Base-by-base conservation (phyloP, 2,888 invertebrate genomes). In the Eupithecia abbreviata region DNA sequence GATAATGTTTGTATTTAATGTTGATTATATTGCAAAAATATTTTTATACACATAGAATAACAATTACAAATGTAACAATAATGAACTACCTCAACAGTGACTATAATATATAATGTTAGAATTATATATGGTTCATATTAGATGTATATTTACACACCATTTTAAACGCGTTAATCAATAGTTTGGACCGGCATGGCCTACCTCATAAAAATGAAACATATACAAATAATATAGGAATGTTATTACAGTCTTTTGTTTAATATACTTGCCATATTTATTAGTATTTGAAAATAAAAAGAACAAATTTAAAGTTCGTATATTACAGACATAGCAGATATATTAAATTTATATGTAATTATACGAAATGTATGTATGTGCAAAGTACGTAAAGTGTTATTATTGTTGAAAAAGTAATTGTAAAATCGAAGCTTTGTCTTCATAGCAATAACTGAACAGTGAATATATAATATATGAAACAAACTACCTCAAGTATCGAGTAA, bases 1-100 rank as follows among this genome's bases (percentile, higher is more conserved):
- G 92, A 93, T 94, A 92, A 91, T 93, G 91, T 93, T 94, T 92
- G 92, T 94, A 94, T 93, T 94, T 85, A 92, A 92, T 93, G 94
- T 95, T 94, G 88, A 92, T 91, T 93, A 93, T 94, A 94, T 93
- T 92, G 89, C 94, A 93, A 90, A 94, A 94, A 91, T 95, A 95
- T 95, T 95, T 95, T 95, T 95, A 95, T 94, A 95, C 91, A 92
- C 87, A 91, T 91, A 91, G 89, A 90, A 88, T 90, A 84, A 91
- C 91, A 91, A 74, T 77, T 71, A 79, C 85, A 89, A 82, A 77
- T 74, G 78, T 74, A 85, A 90, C 91, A 91, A 90, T 87, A 88
- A 90, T 90, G 85, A 92, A 90, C 94, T 94, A 95, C 94, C 94
- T 95, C 94, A 93, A 87, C 91, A 91, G 89, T 86, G 87, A 90